Conservation (phyloP, 92 coral and sea anemone species). For the Zoanthus sociatus region DNA sequence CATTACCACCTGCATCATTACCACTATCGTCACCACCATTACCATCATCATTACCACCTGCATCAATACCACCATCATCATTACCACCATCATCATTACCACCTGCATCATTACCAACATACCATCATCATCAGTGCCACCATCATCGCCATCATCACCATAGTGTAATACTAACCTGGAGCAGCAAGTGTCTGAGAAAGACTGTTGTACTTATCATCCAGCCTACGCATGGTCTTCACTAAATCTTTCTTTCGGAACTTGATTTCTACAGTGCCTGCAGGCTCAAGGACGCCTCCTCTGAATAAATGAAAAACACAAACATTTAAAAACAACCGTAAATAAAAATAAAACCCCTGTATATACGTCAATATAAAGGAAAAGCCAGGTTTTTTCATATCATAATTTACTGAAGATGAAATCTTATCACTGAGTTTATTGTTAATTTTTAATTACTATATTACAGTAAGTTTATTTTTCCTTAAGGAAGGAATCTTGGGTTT, state of each 20-base stretch:
- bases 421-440: too few relatives aligned
- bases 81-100: too few relatives aligned
- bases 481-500: too few relatives aligned
- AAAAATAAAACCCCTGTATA: too few relatives aligned
- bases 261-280: conserved; percentile 97
- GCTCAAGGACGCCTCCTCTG: conserved; percentile 98
- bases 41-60: not conserved
- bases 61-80: too few relatives aligned
- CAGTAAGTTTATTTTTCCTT: too few relatives aligned
- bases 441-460: too few relatives aligned
- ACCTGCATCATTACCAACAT: too few relatives aligned
- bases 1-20: not conserved
- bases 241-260: conserved; percentile 96
- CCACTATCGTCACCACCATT: not conserved
- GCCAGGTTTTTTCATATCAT: too few relatives aligned
- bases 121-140: too few relatives aligned
- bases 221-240: conserved; percentile 92
- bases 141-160: not conserved
- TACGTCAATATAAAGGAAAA: too few relatives aligned
- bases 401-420: too few relatives aligned
- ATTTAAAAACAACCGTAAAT: not conserved
- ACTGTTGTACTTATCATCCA: conserved; percentile 83
- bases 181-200: conserved; percentile 79
- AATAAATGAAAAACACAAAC: not conserved
- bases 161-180: conserved; percentile 68